Conservation (phyloP, 1,140 invertebrate genomes). For the Drosophila neocordata region DNA sequence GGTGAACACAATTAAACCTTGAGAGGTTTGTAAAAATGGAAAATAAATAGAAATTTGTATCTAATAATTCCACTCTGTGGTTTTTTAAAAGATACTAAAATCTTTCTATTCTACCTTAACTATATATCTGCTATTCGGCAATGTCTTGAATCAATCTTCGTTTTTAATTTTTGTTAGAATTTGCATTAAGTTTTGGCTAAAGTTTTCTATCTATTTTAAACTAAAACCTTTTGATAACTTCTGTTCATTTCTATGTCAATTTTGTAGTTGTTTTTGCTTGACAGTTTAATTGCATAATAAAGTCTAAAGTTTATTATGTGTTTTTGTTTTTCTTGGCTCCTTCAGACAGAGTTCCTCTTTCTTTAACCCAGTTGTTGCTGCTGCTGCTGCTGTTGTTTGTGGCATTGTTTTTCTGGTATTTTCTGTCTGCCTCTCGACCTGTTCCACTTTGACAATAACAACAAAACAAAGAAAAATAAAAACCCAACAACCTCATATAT, state of each 20-base stretch:
- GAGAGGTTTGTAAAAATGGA: no score
- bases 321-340: neutral
- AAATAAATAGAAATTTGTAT: no score
- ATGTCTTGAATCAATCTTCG: no score
- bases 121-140: no score
- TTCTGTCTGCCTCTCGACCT: conserved; percentile 19
- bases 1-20: no score
- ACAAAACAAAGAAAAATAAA: conserved; percentile 18
- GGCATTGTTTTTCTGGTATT: conserved; percentile 3
- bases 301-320: neutral
- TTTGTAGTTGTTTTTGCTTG: neutral
- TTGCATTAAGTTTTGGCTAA: no score
- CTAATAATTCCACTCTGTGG: no score
- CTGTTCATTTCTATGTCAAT: neutral
- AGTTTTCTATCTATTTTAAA: neutral
- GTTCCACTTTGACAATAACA: conserved; percentile 25
- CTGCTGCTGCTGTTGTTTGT: neutral
- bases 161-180: no score
- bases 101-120: no score
- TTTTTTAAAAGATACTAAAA: no score
- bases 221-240: neutral
- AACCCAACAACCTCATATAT: conserved; percentile 19
- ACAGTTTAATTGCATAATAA: conserved; percentile 1
- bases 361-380: conserved; percentile 1
- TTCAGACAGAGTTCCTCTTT: neutral